Conservation (phyloP, 2,797 vertebrate species). For the Gobio occitaniae region DNA sequence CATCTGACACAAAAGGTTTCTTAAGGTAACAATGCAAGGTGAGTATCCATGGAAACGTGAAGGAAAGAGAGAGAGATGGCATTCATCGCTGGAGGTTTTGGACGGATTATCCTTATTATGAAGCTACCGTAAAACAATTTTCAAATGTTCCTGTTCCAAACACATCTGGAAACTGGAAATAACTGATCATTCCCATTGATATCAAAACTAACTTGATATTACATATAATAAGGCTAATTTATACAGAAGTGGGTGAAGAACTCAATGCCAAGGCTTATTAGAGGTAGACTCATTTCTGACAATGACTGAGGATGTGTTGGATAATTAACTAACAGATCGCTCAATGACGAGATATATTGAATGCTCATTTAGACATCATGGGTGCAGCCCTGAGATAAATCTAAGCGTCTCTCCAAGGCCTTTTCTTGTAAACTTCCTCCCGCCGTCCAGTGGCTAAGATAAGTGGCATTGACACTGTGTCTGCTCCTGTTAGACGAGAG, state of each 20-base stretch:
- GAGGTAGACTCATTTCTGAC: constrained; percentile 65
- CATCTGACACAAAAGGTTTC: constrained; percentile 72
- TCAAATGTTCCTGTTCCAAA: constrained; percentile 73
- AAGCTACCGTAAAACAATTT: constrained; percentile 66
- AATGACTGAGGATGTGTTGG: constrained; percentile 45
- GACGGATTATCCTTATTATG: constrained; percentile 41
- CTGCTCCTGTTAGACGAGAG: constrained; percentile 67
- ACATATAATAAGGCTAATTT: constrained; percentile 82
- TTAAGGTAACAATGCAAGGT: constrained; percentile 73
- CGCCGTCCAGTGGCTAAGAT: constrained; percentile 64
- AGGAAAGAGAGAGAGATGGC: constrained; percentile 71
- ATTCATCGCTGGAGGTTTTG: constrained; percentile 70
- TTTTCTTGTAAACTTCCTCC: constrained; percentile 27
- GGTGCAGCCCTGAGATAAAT: constrained; percentile 12
- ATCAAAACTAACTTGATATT: constrained; percentile 76
- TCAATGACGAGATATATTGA: constrained; percentile 7
- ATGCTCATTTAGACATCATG: constrained; percentile 29
- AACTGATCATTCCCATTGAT: constrained; percentile 78
- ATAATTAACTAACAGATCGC: background rate
- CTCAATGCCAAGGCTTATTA: constrained; percentile 61
- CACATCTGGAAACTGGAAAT: constrained; percentile 81
- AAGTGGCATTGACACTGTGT: constrained; percentile 74
- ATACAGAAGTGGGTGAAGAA: constrained; percentile 79
- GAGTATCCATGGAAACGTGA: constrained; percentile 81
- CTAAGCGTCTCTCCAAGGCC: constrained; percentile 14